Evolutionary conservation across 1,140 invertebrate genomes (phyloP).

Genomic region (Alviniconcha marisindica): DNA sequence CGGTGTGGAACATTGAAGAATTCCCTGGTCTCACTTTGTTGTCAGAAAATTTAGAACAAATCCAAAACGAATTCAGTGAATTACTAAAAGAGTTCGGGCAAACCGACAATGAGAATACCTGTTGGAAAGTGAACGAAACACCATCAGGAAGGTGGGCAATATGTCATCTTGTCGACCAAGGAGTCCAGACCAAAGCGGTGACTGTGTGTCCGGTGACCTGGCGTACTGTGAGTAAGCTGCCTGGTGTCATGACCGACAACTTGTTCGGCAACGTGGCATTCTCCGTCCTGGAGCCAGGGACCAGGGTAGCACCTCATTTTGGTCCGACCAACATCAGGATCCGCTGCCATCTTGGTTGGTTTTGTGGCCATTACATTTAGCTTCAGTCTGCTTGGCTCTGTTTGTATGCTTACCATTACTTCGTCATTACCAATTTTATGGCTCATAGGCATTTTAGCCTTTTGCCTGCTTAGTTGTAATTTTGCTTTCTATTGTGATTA

Average conservation of each 20-base stretch:
- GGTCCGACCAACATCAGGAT: constrained; percentile 67
- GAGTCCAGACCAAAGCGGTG: constrained; percentile 51
- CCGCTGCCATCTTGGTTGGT: constrained; percentile 65
- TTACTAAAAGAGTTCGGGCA: constrained; percentile 32
- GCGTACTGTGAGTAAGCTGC: constrained; percentile 44
- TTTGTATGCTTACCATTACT: no score
- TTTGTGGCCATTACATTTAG: no score
- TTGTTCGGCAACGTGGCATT: constrained; percentile 68
- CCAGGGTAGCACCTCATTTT: constrained; percentile 59
- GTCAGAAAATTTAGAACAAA: constrained; percentile 44
- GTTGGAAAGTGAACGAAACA: constrained; percentile 62
- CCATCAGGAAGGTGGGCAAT: constrained; percentile 62
- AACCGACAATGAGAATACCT: background rate
- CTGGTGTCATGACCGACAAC: constrained; percentile 57
- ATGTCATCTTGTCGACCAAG: constrained; percentile 69
- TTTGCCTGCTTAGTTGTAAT: no score
- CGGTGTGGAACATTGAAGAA: constrained; percentile 45
- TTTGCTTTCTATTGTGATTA: no score
- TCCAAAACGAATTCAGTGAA: constrained; percentile 49
- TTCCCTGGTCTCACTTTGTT: constrained; percentile 40
- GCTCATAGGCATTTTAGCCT: no score
- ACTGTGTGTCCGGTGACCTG: constrained; percentile 55
- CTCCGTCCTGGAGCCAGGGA: constrained; percentile 64
- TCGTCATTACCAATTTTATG: no score
- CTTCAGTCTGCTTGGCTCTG: no score